phyloP scores from a whole-genome alignment of 2,797 vertebrate species.

The Craterocephalus amniculus region DNA sequence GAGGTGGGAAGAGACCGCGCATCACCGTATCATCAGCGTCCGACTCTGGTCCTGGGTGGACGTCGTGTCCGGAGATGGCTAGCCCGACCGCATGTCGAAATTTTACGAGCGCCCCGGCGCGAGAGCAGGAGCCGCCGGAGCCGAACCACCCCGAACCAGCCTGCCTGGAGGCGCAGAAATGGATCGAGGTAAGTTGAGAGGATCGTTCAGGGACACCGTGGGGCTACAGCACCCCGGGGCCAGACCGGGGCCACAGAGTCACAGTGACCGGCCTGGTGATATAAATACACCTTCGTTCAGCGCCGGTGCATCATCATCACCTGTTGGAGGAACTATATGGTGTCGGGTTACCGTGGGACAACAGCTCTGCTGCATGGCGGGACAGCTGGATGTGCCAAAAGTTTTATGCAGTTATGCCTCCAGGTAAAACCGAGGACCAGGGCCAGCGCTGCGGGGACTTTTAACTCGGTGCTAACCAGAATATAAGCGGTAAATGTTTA shows the following conservation, averaged over 20 bases:
- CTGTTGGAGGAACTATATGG: conserved; percentile 69
- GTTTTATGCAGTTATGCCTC: conserved; percentile 41
- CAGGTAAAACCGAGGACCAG: neutral
- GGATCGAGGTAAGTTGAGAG: conserved; percentile 91
- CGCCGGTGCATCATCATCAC: conserved; percentile 76
- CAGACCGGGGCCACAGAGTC: conserved; percentile 37
- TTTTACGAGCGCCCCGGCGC: conserved; percentile 69
- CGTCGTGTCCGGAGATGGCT: conserved; percentile 85
- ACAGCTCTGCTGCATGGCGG: conserved; percentile 7
- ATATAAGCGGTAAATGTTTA: neutral
- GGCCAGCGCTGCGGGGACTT: neutral
- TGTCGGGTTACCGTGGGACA: conserved; percentile 68
- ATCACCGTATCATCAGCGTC: conserved; percentile 24
- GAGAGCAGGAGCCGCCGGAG: conserved; percentile 72
- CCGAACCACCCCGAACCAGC: conserved; percentile 84
- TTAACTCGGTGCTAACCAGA: neutral
- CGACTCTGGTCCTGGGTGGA: conserved; percentile 6
- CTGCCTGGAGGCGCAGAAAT: conserved; percentile 92
- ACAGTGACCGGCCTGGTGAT: conserved; percentile 32
- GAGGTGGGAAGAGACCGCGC: conserved; percentile 23
- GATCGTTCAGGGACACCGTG: neutral
- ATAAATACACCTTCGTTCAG: conserved; percentile 67
- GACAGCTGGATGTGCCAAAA: conserved; percentile 24
- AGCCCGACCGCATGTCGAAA: conserved; percentile 80
- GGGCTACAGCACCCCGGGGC: conserved; percentile 20